Evolutionary conservation across 1,140 invertebrate species (phyloP), one percentile per base, ranked within the genome.

Genomic region (Aethina tumida): DNA sequence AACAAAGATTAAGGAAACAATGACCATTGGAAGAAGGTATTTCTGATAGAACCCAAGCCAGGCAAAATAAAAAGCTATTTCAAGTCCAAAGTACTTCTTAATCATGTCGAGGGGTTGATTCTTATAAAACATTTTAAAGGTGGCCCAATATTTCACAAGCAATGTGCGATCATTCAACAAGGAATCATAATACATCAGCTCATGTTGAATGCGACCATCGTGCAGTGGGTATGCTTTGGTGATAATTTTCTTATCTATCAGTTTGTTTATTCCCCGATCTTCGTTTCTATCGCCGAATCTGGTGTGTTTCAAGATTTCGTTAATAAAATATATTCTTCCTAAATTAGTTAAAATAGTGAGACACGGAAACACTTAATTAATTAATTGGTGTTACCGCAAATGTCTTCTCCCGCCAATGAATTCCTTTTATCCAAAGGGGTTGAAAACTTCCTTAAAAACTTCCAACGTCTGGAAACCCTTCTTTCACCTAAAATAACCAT

Each of bases 181-280:
- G 71, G 8, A 15, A 33, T 21, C 37, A 19, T 65, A 45, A 39
- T 56, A 55, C 42, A 49, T 50, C 16, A 47, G 47, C 25, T 33
- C 37, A 26, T 43, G 43, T 50, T 20, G 39, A 17, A 19, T 30
- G 47, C 28, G 48, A 6, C 68, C 71, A 49, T 80, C 76, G 55
- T 81, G 79, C 3, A 80, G 52, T 5, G 79, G 77, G 56, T 67
- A 81, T 3, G 74, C 71, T 27, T 69, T 71, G 10, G 24, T 29
- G 4, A 47, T 19, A 19, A 27, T 22, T 16, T 24, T 20, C 9
- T 24, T 2, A 19, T 24, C 26, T n/a, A 39, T 35, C 24, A 47
- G 17, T 25, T 47, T 43, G 2, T 30, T 17, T 9, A 47, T 8
- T 3, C 45, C 45, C 30, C 13, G 39, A 12, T 43, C 40, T 17